Evolutionary conservation across 2,888 invertebrate genomes (phyloP).

Genomic region (Eupithecia vulgata): DNA sequence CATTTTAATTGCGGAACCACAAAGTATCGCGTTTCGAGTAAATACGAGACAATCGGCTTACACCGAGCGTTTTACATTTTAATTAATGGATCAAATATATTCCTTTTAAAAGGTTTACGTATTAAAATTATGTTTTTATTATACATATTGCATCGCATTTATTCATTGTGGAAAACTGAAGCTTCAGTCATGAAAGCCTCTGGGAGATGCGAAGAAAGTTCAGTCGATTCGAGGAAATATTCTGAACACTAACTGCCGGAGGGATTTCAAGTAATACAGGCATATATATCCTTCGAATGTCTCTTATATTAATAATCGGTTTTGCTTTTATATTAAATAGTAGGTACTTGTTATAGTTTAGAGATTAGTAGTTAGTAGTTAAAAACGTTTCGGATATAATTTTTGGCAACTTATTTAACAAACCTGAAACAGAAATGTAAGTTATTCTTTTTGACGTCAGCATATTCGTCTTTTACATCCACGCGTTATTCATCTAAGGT

Average conservation of each 20-base stretch:
- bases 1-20: constrained; percentile 32
- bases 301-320: background rate
- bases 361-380: no score
- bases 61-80: constrained; percentile 23
- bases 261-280: background rate
- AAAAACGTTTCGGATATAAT: no score
- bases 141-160: background rate
- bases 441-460: no score
- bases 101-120: constrained; percentile 6
- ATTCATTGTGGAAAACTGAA: background rate
- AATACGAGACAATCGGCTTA: constrained; percentile 34
- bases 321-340: no score
- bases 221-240: background rate
- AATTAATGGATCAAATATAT: constrained; percentile 28
- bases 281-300: background rate
- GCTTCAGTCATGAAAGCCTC: background rate
- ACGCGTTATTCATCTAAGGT: background rate
- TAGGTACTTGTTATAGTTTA: no score
- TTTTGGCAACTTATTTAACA: no score
- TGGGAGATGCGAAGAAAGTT: background rate
- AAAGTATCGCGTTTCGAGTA: constrained; percentile 28
- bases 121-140: background rate
- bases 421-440: no score
- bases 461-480: background rate
- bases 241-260: background rate